Evolutionary conservation across 2,888 invertebrate species (phyloP).

Genomic region (Tipula unca): DNA sequence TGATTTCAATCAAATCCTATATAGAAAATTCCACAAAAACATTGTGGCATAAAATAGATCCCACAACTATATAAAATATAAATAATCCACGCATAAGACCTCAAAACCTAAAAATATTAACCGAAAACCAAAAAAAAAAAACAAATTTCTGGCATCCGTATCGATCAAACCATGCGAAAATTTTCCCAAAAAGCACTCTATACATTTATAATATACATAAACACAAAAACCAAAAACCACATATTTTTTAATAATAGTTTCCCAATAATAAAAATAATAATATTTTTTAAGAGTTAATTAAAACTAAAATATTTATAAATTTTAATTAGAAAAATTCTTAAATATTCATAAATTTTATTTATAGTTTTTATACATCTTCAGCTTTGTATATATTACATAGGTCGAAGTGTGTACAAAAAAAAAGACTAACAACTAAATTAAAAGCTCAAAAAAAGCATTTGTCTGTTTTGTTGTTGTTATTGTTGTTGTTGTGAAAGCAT

Average conservation of each 20-base stretch:
- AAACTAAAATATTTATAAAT: slow-evolving; percentile 8
- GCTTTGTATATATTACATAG: neutral
- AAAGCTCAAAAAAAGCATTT: neutral
- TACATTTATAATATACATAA: too few relatives aligned
- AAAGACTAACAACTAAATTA: slow-evolving; percentile 8
- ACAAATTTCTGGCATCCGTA: neutral
- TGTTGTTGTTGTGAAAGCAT: neutral
- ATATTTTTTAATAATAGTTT: neutral
- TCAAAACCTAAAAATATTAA: neutral
- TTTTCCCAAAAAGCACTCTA: neutral
- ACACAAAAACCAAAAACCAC: neutral
- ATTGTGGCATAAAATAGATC: too few relatives aligned
- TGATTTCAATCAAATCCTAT: too few relatives aligned
- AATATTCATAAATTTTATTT: slow-evolving; percentile 8
- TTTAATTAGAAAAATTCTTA: neutral
- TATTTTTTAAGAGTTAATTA: neutral
- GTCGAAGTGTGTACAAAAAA: neutral
- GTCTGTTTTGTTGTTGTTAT: neutral
- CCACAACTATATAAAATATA: neutral
- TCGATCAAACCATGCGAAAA: neutral
- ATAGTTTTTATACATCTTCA: neutral
- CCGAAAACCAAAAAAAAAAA: neutral
- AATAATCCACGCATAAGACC: neutral
- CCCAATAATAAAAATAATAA: neutral
- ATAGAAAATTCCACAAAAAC: too few relatives aligned